Percentiles rank a stretch among this genome's conserved stretches.
Conservation (phyloP, 2,888 invertebrate genomes). For the Xylota segnis region DNA sequence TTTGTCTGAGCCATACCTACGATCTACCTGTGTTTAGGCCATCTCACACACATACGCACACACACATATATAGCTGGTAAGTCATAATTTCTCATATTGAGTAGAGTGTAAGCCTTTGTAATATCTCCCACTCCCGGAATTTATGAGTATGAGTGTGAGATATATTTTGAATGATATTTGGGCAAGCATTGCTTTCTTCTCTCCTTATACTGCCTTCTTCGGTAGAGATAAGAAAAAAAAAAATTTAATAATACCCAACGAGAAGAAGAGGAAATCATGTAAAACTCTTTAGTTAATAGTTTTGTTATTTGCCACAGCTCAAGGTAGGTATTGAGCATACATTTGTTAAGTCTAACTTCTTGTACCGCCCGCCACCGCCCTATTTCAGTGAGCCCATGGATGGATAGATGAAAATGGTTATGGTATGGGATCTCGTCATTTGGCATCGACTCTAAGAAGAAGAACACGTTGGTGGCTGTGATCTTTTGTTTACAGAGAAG, state of each 20-base stretch:
- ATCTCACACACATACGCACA: conserved; percentile 39
- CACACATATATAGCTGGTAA: conserved; percentile 37
- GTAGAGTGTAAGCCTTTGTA: conserved; percentile 53
- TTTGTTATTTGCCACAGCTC: conserved; percentile 32
- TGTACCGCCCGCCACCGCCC: conserved; percentile 40
- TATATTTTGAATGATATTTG: conserved; percentile 74
- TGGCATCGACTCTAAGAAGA: conserved; percentile 10
- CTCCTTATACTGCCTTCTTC: conserved; percentile 57
- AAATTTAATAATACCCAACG: not conserved
- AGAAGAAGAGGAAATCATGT: conserved; percentile 54
- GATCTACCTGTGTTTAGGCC: conserved; percentile 58
- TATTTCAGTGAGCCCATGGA: conserved; percentile 30
- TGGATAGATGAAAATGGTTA: conserved; percentile 43
- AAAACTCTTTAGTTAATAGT: conserved; percentile 43
- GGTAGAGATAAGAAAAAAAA: conserved; percentile 28
- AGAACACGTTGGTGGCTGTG: conserved; percentile 17
- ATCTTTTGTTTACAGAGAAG: conserved; percentile 25
- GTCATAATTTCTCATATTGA: conserved; percentile 69
- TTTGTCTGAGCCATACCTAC: conserved; percentile 53
- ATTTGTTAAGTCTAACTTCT: conserved; percentile 57
- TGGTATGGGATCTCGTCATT: conserved; percentile 40
- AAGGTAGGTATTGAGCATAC: conserved; percentile 47
- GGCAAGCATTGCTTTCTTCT: conserved; percentile 68
- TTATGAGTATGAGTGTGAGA: conserved; percentile 67
- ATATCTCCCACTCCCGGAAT: conserved; percentile 71